Evolutionary conservation across 2,113 vertebrate species (phyloP).

Genomic region (Bubo bubo): DNA sequence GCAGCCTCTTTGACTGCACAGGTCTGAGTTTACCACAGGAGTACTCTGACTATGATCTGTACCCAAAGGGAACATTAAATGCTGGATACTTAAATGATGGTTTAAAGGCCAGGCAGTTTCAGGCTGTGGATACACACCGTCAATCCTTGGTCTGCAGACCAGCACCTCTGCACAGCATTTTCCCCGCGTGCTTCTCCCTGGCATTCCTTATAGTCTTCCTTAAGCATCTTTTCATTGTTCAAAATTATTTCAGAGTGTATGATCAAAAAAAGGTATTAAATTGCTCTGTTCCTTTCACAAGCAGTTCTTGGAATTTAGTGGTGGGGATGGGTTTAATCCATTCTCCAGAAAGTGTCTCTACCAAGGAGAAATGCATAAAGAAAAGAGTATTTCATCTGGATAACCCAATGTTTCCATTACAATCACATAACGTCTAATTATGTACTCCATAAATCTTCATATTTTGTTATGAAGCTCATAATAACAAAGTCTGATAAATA

Average conservation of each 20-base stretch:
- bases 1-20: not conserved
- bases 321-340: not conserved
- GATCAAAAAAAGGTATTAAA: not conserved
- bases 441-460: slow-evolving; percentile 63
- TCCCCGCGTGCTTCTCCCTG: not conserved
- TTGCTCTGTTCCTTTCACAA: not conserved
- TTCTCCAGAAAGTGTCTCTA: slow-evolving; percentile 15
- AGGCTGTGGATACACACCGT: not conserved
- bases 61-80: not conserved
- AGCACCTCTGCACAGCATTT: not conserved
- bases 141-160: not conserved
- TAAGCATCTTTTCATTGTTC: not conserved
- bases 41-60: not conserved
- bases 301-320: not conserved
- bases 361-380: slow-evolving; percentile 16
- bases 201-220: not conserved
- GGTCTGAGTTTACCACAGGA: not conserved
- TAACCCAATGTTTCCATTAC: slow-evolving; percentile 57
- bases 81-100: not conserved
- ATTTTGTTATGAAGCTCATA: slow-evolving; percentile 61
- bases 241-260: not conserved
- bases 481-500: slow-evolving; percentile 61
- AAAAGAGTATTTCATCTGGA: slow-evolving; percentile 25
- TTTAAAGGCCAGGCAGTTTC: not conserved
- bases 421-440: slow-evolving; percentile 57